A percentile compares a stretch with the other conserved stretches of the same genome.
These are phyloP conservation scores for Arothron firmamentum DNA, from an alignment of 2,113 vertebrate genomes.

Conservation along the genomic window DNA sequence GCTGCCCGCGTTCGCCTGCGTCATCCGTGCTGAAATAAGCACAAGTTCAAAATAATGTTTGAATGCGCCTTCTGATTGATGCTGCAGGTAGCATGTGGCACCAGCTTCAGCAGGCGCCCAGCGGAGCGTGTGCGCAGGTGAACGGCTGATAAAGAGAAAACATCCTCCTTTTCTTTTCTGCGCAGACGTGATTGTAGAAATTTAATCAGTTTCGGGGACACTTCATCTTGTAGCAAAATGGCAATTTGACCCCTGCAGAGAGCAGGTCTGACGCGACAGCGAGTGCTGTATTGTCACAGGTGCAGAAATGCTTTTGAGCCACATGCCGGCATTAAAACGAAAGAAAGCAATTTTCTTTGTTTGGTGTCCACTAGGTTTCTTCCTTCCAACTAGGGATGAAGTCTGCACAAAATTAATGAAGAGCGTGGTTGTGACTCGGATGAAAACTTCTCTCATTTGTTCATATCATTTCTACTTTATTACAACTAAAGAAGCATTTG, in stretches of 20 bases:
- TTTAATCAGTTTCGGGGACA: conserved; percentile 59
- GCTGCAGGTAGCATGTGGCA: conserved; percentile 6
- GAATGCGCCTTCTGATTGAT: conserved; percentile 18
- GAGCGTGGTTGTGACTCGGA: conserved; percentile 11
- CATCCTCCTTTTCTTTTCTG: conserved; percentile 38
- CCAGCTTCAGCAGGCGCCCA: conserved; percentile 4
- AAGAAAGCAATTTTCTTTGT: conserved; percentile 70
- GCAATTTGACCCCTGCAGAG: conserved; percentile 70
- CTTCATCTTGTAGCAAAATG: conserved; percentile 63
- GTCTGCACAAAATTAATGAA: conserved; percentile 42
- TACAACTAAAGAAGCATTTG: background rate
- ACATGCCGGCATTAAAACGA: conserved; percentile 62
- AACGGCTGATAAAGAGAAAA: conserved; percentile 52
- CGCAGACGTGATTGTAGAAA: conserved; percentile 51
- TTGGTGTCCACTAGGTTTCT: conserved; percentile 40
- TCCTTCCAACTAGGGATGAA: conserved; percentile 16
- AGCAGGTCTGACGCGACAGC: conserved; percentile 43
- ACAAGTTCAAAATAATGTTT: conserved; percentile 19
- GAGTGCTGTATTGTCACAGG: conserved; percentile 64
- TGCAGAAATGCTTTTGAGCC: conserved; percentile 57
- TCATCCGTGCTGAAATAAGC: conserved; percentile 16
- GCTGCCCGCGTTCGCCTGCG: background rate
- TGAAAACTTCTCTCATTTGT: conserved; percentile 4
- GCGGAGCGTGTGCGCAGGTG: conserved; percentile 49
- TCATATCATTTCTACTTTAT: background rate